A percentile compares a stretch with the other conserved stretches of the same genome.
phyloP scores from a whole-genome alignment of 2,888 invertebrate genomes.

The Molorchus minor region DNA sequence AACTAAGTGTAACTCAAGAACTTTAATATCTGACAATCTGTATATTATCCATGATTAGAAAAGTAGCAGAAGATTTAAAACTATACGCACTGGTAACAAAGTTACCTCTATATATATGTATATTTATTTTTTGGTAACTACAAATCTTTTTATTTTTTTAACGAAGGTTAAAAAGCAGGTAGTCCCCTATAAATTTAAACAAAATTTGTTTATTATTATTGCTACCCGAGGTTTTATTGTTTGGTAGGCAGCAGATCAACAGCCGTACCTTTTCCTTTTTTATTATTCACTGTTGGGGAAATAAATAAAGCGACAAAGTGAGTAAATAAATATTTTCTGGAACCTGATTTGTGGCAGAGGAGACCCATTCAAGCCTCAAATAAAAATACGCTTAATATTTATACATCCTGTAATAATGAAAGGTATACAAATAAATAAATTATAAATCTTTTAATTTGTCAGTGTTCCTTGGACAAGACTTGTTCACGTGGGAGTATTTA shows the following conservation, averaged over 20 bases:
- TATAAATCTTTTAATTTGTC: conserved; percentile 62
- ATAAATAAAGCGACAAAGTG: conserved; percentile 26
- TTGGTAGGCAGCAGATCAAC: conserved; percentile 9
- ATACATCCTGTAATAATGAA: conserved; percentile 51
- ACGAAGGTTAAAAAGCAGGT: background rate
- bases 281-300: conserved; percentile 12
- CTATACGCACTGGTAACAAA: too few relatives aligned
- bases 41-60: too few relatives aligned
- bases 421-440: conserved; percentile 52
- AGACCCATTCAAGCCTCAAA: conserved; percentile 11
- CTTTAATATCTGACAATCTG: too few relatives aligned
- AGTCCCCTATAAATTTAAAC: background rate
- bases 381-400: conserved; percentile 42
- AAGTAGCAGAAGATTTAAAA: too few relatives aligned
- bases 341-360: conserved; percentile 10
- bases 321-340: conserved; percentile 23
- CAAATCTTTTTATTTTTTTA: too few relatives aligned
- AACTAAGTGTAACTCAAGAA: too few relatives aligned
- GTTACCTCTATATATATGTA: too few relatives aligned
- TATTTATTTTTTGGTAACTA: too few relatives aligned
- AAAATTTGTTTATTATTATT: background rate
- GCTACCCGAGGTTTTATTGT: conserved; percentile 12
- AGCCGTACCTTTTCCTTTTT: conserved; percentile 10
- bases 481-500: conserved; percentile 58
- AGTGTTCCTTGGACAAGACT: conserved; percentile 53